phyloP scores from a whole-genome alignment of 2,113 vertebrate species.

The Phasianus colchicus region DNA sequence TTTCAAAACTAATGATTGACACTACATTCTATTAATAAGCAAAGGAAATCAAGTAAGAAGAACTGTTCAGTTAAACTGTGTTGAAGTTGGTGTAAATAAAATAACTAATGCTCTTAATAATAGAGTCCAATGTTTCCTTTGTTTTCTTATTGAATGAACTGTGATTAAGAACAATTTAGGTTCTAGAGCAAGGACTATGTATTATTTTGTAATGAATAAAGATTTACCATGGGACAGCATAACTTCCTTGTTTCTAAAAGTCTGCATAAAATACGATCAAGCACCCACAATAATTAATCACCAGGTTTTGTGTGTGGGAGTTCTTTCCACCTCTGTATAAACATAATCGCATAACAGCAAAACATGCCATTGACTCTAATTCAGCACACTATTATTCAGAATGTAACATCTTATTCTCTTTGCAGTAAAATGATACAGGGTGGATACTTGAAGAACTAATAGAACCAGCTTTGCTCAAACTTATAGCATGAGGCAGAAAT shows the following conservation, averaged over 20 bases:
- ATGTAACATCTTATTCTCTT: slow-evolving; percentile 12
- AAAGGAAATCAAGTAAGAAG: neutral
- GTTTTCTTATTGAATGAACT: slow-evolving; percentile 43
- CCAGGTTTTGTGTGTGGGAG: neutral
- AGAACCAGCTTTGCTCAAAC: neutral
- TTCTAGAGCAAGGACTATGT: neutral
- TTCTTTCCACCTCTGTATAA: neutral
- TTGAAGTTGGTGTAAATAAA: neutral
- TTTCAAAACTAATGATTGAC: neutral
- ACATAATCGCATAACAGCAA: slow-evolving; percentile 27
- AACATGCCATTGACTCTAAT: neutral
- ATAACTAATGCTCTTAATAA: neutral
- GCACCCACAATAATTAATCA: slow-evolving; percentile 21
- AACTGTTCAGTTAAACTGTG: neutral
- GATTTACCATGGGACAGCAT: neutral
- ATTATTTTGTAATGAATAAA: neutral
- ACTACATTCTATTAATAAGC: neutral
- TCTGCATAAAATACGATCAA: neutral
- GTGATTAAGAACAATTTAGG: neutral
- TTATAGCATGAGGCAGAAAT: neutral
- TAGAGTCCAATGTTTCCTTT: neutral
- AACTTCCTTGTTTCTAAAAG: neutral
- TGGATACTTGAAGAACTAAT: neutral
- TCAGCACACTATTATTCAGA: neutral
- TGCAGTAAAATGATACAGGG: neutral